These are phyloP conservation scores for Drosophila pegasa DNA, from an alignment of 2,888 invertebrate species.

Conservation along the genomic window DNA sequence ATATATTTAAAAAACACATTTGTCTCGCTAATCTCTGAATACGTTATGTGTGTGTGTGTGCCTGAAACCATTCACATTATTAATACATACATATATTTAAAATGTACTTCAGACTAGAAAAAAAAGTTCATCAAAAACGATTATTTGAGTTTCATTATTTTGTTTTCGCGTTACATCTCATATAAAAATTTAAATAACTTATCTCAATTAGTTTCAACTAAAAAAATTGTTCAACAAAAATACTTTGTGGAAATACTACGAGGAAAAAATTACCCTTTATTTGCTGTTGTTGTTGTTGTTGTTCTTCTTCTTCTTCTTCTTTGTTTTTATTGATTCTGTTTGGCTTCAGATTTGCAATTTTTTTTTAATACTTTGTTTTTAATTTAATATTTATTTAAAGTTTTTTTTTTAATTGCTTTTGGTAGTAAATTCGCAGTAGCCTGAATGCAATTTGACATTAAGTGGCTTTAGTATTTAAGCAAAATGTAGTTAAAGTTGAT, in stretches of 20 bases:
- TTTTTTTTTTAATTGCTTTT: conserved; percentile 43
- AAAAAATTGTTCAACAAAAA: conserved; percentile 40
- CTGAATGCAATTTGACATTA: conserved; percentile 43
- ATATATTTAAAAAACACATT: conserved; percentile 28
- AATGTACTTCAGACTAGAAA: conserved; percentile 50
- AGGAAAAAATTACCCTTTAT: conserved; percentile 71
- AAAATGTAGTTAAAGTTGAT: conserved; percentile 36
- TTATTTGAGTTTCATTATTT: conserved; percentile 12
- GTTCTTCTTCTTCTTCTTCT: conserved; percentile 22
- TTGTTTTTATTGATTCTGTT: conserved; percentile 26
- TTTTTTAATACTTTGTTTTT: conserved; percentile 15
- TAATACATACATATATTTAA: conserved; percentile 45
- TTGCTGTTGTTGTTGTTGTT: conserved; percentile 38
- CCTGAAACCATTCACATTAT: conserved; percentile 64
- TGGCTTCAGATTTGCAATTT: conserved; percentile 24
- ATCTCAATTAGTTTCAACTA: conserved; percentile 38
- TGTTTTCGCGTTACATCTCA: background rate
- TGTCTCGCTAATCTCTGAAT: conserved; percentile 47
- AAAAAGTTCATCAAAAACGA: conserved; percentile 55
- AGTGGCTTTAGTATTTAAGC: conserved; percentile 51
- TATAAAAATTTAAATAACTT: conserved; percentile 57
- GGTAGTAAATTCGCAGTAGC: conserved; percentile 58
- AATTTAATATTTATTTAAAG: conserved; percentile 4
- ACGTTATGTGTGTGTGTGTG: conserved; percentile 36
- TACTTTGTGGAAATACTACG: conserved; percentile 50